Conservation (phyloP, 2,113 vertebrate genomes). For the Engystomops pustulosus region DNA sequence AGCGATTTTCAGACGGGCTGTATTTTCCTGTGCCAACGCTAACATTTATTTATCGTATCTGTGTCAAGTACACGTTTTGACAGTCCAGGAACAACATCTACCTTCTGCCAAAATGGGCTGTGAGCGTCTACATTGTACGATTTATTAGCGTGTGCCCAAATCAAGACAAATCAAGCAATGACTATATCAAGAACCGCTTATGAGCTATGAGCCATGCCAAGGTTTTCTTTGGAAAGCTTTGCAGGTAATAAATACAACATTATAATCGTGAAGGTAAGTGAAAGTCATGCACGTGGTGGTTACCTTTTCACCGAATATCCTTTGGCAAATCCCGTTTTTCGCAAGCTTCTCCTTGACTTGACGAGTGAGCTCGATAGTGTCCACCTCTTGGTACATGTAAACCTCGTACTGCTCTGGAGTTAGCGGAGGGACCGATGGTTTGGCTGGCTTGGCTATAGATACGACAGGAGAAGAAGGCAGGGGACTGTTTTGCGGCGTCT, state of each 20-base stretch:
- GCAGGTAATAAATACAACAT: slow-evolving; percentile 19
- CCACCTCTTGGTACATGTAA: slow-evolving; percentile 94
- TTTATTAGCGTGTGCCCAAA: slow-evolving; percentile 51
- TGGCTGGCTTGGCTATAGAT: slow-evolving; percentile 80
- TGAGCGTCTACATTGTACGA: slow-evolving; percentile 47
- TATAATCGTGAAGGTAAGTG: slow-evolving; percentile 10
- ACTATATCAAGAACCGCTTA: slow-evolving; percentile 42
- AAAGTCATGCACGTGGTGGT: slow-evolving; percentile 32
- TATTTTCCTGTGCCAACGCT: slow-evolving; percentile 38
- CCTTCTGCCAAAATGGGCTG: slow-evolving; percentile 37
- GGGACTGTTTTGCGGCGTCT: slow-evolving; percentile 86
- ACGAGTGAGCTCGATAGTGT: slow-evolving; percentile 88
- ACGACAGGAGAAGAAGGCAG: slow-evolving; percentile 83
- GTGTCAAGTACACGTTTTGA: slow-evolving; percentile 53
- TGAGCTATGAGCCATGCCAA: neutral
- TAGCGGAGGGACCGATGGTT: slow-evolving; percentile 83
- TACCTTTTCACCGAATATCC: slow-evolving; percentile 94
- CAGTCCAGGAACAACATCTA: slow-evolving; percentile 56
- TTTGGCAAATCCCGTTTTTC: slow-evolving; percentile 92
- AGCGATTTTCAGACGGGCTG: slow-evolving; percentile 36
- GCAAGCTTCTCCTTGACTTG: slow-evolving; percentile 93
- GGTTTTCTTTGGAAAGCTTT: slow-evolving; percentile 42
- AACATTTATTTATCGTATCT: slow-evolving; percentile 48
- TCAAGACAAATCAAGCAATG: slow-evolving; percentile 50
- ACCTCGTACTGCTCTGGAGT: slow-evolving; percentile 91